Evolutionary conservation across 2,888 invertebrate species (phyloP).

Genomic region (Pachycephus smyrnensis): DNA sequence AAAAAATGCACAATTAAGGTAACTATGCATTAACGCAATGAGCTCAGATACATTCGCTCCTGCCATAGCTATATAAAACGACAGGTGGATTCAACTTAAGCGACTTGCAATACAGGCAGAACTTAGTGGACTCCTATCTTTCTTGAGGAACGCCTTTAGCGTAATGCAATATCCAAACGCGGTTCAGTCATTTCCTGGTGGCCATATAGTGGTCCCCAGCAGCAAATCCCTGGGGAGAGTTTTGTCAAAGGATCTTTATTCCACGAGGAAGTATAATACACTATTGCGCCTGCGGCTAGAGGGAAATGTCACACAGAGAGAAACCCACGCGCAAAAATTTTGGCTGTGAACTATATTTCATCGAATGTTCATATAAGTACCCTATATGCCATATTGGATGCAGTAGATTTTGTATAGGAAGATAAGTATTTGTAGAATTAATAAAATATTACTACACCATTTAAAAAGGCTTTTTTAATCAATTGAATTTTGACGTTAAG

Average conservation of each 20-base stretch:
- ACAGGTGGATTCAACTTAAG: neutral
- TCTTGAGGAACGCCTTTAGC: constrained; percentile 35
- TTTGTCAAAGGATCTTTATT: constrained; percentile 68
- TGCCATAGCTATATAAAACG: neutral
- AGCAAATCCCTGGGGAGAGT: constrained; percentile 63
- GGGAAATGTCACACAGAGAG: constrained; percentile 59
- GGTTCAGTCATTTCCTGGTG: constrained; percentile 66
- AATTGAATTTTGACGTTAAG: neutral
- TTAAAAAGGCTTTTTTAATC: neutral
- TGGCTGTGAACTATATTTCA: constrained; percentile 31
- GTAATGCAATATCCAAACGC: constrained; percentile 66
- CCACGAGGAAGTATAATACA: constrained; percentile 64
- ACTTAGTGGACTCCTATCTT: constrained; percentile 14
- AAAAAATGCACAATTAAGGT: neutral
- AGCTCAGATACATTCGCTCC: neutral
- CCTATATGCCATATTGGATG: neutral
- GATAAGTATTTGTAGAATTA: neutral
- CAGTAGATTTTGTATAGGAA: neutral
- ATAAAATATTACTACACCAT: neutral
- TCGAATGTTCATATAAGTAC: neutral
- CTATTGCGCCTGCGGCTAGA: constrained; percentile 54
- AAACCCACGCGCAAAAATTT: constrained; percentile 30
- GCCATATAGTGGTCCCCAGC: constrained; percentile 57
- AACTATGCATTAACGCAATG: neutral
- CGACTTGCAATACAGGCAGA: neutral